Evolutionary conservation across 2,113 vertebrate species (phyloP), one percentile per base, ranked within the genome.

Genomic region (Bos javanicus): DNA sequence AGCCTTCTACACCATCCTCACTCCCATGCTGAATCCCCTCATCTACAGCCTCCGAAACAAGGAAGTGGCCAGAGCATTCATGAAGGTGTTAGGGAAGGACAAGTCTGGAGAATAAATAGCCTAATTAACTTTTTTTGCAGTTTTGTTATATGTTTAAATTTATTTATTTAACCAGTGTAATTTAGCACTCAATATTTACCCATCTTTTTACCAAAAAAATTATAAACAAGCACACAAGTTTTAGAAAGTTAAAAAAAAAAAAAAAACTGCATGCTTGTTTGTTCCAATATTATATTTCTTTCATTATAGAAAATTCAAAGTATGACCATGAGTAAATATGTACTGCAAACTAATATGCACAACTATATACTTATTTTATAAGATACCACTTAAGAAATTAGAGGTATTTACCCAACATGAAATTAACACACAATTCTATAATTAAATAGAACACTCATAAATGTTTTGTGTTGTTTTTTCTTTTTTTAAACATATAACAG

Each of bases 1-100:
- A 0, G 36, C 67, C 16, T 92, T 97, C 67, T 97, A 97, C 11
- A 94, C 95, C 17, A 67, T 98, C 17, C 94, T 98, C 33, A 96
- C 92, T 4, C 97, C 97, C 16, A 96, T 94, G 90, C 59, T 96
- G 39, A 97, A 97, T 21, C 97, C 95, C 26, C 39, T 96, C 19
- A 94, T 96, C 50, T 94, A 96, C 6, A 95, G 96, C 30, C 56
- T 95, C 30, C 23, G 30, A 3, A 92, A 92, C 48, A 95, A 64
- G 46, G 89, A 94, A 25, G 74, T 94, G n/a, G 33, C 52, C 43
- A 81, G 71, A 56, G 83, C 74, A 25, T 25, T 87, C n/a, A 62
- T 46, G 54, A 94, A 87, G 46, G 3, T 82, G 2, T 60, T 94
- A 28, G 21, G 39, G n/a, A 86, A 74, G 46, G 39, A 43, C 11